These are phyloP conservation scores for Hermetia illucens DNA, from an alignment of 1,140 invertebrate species.

Conservation along the genomic window DNA sequence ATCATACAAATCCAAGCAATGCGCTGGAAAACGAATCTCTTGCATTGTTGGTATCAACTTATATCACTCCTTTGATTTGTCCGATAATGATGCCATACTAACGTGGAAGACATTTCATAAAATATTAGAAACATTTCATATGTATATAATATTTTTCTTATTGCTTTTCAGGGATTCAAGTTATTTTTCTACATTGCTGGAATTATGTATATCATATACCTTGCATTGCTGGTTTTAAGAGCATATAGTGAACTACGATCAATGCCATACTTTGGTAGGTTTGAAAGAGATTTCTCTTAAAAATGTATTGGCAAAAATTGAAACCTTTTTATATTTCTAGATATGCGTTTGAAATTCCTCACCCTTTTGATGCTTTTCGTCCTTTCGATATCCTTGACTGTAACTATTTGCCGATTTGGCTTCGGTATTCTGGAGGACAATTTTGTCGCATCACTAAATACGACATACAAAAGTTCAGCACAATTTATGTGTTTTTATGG, in stretches of 20 bases:
- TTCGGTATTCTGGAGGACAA: constrained; percentile 82
- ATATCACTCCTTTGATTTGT: too few species aligned
- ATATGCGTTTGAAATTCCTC: constrained; percentile 81
- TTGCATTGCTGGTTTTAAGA: constrained; percentile 68
- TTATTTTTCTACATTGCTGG: constrained; percentile 78
- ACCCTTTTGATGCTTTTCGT: constrained; percentile 77
- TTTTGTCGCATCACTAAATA: constrained; percentile 75
- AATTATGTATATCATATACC: constrained; percentile 71
- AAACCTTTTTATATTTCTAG: constrained; percentile 36
- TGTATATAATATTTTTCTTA: constrained; percentile 1
- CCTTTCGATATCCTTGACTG: constrained; percentile 56
- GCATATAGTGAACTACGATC: constrained; percentile 88
- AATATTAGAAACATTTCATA: constrained; percentile 6
- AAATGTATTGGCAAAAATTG: too few species aligned
- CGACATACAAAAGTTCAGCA: constrained; percentile 77
- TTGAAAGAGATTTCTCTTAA: too few species aligned
- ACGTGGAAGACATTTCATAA: too few species aligned
- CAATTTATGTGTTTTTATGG: constrained; percentile 93
- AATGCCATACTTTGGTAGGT: constrained; percentile 93
- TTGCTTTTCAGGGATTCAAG: constrained; percentile 57
- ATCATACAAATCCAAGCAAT: too few species aligned
- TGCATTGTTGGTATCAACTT: too few species aligned
- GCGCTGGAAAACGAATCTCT: too few species aligned
- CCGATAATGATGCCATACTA: too few species aligned
- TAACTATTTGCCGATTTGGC: constrained; percentile 74